Conservation (phyloP, 2,113 vertebrate species). For the Catagonus wagneri region DNA sequence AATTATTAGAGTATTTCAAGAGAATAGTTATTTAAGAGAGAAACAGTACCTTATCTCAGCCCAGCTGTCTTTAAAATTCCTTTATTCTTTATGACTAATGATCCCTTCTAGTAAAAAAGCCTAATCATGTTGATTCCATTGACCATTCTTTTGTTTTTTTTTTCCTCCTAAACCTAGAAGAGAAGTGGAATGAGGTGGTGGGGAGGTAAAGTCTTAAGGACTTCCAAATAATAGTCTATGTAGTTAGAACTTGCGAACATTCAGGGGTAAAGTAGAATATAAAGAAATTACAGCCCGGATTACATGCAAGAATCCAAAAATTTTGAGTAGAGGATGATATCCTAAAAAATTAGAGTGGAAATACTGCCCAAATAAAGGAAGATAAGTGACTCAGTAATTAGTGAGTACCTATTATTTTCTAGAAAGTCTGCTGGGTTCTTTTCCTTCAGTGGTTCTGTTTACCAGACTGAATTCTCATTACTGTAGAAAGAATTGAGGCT, state of each 20-base stretch:
- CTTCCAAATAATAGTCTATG: neutral
- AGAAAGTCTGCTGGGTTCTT: neutral
- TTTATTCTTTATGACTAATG: neutral
- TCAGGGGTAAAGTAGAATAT: neutral
- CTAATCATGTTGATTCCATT: neutral
- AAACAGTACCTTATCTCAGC: neutral
- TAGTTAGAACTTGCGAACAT: neutral
- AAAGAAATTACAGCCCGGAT: neutral
- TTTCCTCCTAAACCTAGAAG: neutral
- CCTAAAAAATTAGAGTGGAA: neutral
- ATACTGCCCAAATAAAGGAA: neutral
- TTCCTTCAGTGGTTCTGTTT: neutral
- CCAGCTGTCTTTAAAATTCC: neutral
- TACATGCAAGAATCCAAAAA: neutral
- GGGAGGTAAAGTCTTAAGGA: neutral
- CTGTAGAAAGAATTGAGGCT: conserved; percentile 12
- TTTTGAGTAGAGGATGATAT: neutral
- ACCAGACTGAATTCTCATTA: neutral
- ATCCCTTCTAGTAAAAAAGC: neutral
- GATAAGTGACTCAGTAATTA: neutral
- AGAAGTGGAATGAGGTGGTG: neutral
- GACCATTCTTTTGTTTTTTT: neutral
- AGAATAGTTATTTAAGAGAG: neutral
- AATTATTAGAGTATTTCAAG: conserved; percentile 4
- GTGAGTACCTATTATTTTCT: neutral